Base-by-base conservation (phyloP, 1,140 invertebrate species). In the Theocolax elegans region DNA sequence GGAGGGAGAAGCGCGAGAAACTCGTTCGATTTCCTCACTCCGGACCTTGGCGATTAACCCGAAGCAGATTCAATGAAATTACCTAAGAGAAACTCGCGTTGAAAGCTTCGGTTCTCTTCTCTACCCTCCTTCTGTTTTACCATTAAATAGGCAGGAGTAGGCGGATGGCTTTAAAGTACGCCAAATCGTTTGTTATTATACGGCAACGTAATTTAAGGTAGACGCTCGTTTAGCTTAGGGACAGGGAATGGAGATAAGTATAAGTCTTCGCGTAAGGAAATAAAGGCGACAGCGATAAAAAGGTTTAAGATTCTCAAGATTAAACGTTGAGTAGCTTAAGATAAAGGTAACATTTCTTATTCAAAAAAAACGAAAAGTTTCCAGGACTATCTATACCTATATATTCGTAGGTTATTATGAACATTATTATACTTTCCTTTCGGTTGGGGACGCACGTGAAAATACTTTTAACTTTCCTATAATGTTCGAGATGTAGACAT, bases 161-260 rank as follows among this genome's bases (percentile, higher is more conserved):
- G 51, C 23, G 51, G 53, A 59, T 27, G 51, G 64, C 59, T 72
- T 60, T 51, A 21, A 73, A 65, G 23, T 56, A 59, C n/a, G 59
- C 58, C 49, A 40, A 67, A 62, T 62, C 40, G 58, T 71, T 71
- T 67, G 49, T 67, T 73, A 73, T 63, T 67, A 53, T 53, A 58
- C 40, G 10, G 42, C 1, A 44, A 15, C 13, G 40, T 44, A 44
- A 44, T 44, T 44, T 3, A 44, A 44, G 40, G 15, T 44, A 21
- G 19, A 7, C 17, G 19, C 13, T 23, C 46, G 46, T 15, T 49
- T 21, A 49, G n/a, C n/a, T 8, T 6, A n/a, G n/a, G 46, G 17
- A 25, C 6, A 9, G 17, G 48, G 4, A 49, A 23, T 2, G 3
- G 40, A 53, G 53, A 23, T 2, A 15, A 67, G 23, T 10, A 4